Base-by-base conservation (phyloP, 2,888 invertebrate species). In the Plebejus anna region DNA sequence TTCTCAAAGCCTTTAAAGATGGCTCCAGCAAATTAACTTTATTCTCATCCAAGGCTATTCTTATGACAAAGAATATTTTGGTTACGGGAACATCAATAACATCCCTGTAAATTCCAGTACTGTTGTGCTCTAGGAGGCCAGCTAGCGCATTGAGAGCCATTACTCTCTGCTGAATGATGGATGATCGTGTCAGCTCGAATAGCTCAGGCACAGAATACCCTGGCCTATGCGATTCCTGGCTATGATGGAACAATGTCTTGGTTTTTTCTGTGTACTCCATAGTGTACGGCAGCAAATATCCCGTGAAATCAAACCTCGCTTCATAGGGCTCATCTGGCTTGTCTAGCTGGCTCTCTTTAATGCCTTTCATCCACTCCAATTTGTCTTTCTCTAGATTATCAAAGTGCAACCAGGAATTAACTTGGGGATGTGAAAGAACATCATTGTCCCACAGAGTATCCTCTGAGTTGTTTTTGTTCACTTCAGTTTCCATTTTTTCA, bases 201-300 rank as follows among this genome's bases (percentile, higher is more conserved):
- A 99, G 88, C 90, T 99, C 99, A 81, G 97, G 97, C 13, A 99
- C 87, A 0, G 98, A 96, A 88, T 99, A 99, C 0, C 99, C 99
- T 2, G 99, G 97, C 79, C 98, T 94, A 79, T 96, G 97, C 7
- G 98, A 97, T 87, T 99, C 99, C 80, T 98, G 97, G 0, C 98
- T 98, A 89, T 99, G 99, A 88, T 99, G 97, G 88, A 98, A 98
- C 22, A 99, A 94, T 38, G 95, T 90, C 82, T 96, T 95, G 0
- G 94, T 94, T 77, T 94, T 83, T 75, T 94, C 95, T 79, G 90
- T 90, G 79, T 89, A 94, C 73, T 96, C 95, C 71, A 95, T 94
- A 66, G 94, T 92, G 82, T 96, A 97, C 0, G 97, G 97, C 76
- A 97, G 86, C 0, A 98, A 89, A 82, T 96, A 95, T 3, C 97